Percentiles rank a stretch among this genome's conserved stretches.
Evolutionary conservation across 1,140 invertebrate species (phyloP).

Genomic region (Drosophila repletoides): DNA sequence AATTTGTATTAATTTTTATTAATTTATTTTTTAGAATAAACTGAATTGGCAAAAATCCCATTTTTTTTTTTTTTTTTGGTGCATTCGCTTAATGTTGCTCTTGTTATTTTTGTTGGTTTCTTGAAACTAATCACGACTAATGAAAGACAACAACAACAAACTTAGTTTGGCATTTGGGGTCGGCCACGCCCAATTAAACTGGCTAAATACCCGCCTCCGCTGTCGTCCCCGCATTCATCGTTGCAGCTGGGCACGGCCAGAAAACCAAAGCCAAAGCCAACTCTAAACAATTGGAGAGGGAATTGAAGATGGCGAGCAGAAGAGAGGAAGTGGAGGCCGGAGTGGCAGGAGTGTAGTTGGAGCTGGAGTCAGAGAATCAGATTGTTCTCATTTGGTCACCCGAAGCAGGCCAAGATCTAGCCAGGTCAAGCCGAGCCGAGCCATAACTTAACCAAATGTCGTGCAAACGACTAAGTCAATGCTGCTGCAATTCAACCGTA

Average conservation of each 20-base stretch:
- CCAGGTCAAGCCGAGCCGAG: constrained; percentile 10
- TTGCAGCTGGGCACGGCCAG: constrained; percentile 49
- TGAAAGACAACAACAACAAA: constrained; percentile 54
- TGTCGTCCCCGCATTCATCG: constrained; percentile 27
- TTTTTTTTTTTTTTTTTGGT: constrained; percentile 17
- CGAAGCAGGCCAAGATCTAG: neutral
- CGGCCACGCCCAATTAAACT: constrained; percentile 48
- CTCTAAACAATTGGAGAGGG: constrained; percentile 54
- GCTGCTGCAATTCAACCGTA: too few species aligned
- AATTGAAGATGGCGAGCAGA: neutral
- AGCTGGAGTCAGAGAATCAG: constrained; percentile 3
- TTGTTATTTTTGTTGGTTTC: constrained; percentile 28
- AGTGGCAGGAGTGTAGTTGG: neutral
- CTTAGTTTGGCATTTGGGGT: constrained; percentile 59
- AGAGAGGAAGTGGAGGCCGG: neutral
- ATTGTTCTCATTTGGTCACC: constrained; percentile 63
- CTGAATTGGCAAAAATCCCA: too few species aligned
- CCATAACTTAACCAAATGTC: constrained; percentile 74
- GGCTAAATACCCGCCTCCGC: neutral
- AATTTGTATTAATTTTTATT: too few species aligned
- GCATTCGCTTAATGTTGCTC: neutral
- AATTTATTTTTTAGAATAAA: neutral
- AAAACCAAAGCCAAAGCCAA: too few species aligned
- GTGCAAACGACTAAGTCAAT: constrained; percentile 60
- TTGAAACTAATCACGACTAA: constrained; percentile 76